Evolutionary conservation across 2,113 vertebrate species (phyloP).

Genomic region (Salvelinus fontinalis): DNA sequence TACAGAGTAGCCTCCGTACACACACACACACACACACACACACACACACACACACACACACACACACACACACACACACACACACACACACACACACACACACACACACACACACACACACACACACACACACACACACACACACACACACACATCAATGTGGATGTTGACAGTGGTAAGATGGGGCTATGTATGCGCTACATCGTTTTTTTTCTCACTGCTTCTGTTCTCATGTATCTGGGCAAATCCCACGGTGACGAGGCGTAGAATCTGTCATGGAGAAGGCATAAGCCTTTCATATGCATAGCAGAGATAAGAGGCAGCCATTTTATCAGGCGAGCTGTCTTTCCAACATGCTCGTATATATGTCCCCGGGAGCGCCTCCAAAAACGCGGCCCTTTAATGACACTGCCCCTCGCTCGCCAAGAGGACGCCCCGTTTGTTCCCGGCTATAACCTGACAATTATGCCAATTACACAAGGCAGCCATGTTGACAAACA

Average conservation of each 20-base stretch:
- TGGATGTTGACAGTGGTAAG: slow-evolving; percentile 58
- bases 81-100: slow-evolving; percentile 27
- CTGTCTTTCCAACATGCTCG: slow-evolving; percentile 61
- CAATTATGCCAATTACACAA: slow-evolving; percentile 72
- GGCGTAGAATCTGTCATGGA: slow-evolving; percentile 73
- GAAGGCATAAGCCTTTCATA: slow-evolving; percentile 79
- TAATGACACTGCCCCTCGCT: slow-evolving; percentile 64
- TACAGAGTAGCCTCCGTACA: slow-evolving; percentile 12
- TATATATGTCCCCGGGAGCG: slow-evolving; percentile 59
- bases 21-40: slow-evolving; percentile 28
- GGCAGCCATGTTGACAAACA: slow-evolving; percentile 73
- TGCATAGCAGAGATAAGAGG: slow-evolving; percentile 78
- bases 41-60: slow-evolving; percentile 33
- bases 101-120: slow-evolving; percentile 15
- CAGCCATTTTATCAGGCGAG: slow-evolving; percentile 76
- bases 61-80: slow-evolving; percentile 32
- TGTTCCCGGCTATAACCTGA: slow-evolving; percentile 65
- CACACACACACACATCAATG: slow-evolving; percentile 26
- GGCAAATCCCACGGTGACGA: slow-evolving; percentile 72
- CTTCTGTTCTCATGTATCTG: slow-evolving; percentile 63
- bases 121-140: slow-evolving; percentile 17
- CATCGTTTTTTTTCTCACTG: slow-evolving; percentile 53
- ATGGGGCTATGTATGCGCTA: slow-evolving; percentile 61
- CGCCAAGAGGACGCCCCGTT: slow-evolving; percentile 60
- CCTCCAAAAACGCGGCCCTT: slow-evolving; percentile 70